Evolutionary conservation across 2,113 vertebrate species (phyloP).

Genomic region (Planiliza haematocheilus): DNA sequence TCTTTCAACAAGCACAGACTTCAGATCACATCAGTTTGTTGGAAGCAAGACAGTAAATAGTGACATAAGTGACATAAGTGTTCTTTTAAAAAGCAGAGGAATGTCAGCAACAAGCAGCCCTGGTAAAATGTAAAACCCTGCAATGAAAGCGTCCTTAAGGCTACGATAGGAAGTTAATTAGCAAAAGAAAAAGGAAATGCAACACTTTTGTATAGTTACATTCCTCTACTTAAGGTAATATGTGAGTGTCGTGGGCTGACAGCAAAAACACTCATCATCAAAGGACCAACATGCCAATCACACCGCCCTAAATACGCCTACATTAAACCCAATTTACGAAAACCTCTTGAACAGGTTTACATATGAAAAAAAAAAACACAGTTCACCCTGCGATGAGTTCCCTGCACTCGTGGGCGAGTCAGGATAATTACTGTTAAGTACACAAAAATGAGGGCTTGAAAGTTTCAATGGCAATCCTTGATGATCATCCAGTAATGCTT

Average conservation of each 20-base stretch:
- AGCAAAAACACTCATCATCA: not conserved
- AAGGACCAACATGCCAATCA: slow-evolving; percentile 32
- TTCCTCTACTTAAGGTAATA: slow-evolving; percentile 12
- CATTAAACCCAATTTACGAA: slow-evolving; percentile 22
- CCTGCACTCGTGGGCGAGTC: slow-evolving; percentile 54
- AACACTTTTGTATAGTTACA: not conserved
- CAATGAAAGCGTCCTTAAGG: too few species aligned
- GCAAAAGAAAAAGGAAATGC: too few species aligned
- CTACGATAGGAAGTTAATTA: too few species aligned
- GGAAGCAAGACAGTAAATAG: slow-evolving; percentile 27
- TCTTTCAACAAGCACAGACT: slow-evolving; percentile 43
- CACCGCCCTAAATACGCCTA: slow-evolving; percentile 22
- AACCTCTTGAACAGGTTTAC: slow-evolving; percentile 38
- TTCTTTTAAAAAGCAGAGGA: slow-evolving; percentile 4
- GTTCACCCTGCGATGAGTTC: slow-evolving; percentile 24
- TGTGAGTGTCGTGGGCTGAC: not conserved
- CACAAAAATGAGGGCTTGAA: slow-evolving; percentile 66
- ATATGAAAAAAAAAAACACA: slow-evolving; percentile 30
- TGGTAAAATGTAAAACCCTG: not conserved
- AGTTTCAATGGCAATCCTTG: slow-evolving; percentile 77
- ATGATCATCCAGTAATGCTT: slow-evolving; percentile 79
- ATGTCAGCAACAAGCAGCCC: not conserved
- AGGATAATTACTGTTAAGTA: slow-evolving; percentile 72
- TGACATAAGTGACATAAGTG: slow-evolving; percentile 1
- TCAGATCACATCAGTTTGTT: slow-evolving; percentile 10